Base-by-base conservation (phyloP, 2,113 vertebrate genomes). In the Progne subis region DNA sequence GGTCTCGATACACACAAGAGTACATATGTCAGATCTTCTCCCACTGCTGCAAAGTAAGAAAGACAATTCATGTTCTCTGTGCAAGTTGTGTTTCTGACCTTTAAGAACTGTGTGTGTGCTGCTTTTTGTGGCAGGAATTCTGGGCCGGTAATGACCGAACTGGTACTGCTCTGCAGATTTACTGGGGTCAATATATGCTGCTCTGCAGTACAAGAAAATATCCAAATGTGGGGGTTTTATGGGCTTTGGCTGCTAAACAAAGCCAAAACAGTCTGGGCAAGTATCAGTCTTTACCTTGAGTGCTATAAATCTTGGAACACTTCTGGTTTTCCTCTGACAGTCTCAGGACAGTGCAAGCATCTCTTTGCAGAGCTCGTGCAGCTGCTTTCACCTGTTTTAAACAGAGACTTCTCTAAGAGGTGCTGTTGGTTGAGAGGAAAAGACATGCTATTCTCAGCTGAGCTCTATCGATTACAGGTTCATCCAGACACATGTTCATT, bases 11-110 rank as follows among this genome's bases (percentile, higher is more conserved):
- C 85, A 99, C 99, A 32, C 99, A 99, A 96, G 99, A 99, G 95
- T 99, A 99, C 97, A 99, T 99, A 97, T 99, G 99, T 83, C 99
- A 99, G 98, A 99, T 99, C 98, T 99, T 99, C 98, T 99, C 99
- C 80, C 99, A 99, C 97, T 99, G 99, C 98, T 99, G 99, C 98
- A 99, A 99, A 99, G 99, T 99, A 98, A 98, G 98, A 43, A 96
- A 82, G 72, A 93, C 53, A 91, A 57, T 92, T 47, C 44, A 2
- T 82, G 29, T 95, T 95, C 74, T 97, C 85, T 69, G 1, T 75
- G 74, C 67, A 79, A 49, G 47, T 71, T 74, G 32, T 67, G 12
- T 70, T 91, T 85, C 70, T 74, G 59, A 31, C 28, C 17, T 94
- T 6, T 69, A 57, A 76, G 76, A 80, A 3, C 12, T 52, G 14